phyloP scores from a whole-genome alignment of 2,113 vertebrate genomes.

The Brachypteracias leptosomus region DNA sequence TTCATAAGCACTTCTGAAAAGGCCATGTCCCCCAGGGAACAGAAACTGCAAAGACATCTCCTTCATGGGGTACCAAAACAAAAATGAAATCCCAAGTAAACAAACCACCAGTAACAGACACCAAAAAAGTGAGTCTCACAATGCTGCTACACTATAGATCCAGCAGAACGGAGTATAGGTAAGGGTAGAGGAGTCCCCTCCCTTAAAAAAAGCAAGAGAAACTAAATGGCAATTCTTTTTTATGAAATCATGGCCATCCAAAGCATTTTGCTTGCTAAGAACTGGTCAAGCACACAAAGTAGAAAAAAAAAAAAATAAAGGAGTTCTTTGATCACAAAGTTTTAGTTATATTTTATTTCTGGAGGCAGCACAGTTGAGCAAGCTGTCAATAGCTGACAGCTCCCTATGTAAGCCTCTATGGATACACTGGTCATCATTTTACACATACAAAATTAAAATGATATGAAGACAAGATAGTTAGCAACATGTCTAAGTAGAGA shows the following conservation, averaged over 20 bases:
- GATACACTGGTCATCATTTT: background rate
- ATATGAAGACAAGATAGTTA: background rate
- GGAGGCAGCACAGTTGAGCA: background rate
- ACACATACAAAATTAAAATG: background rate
- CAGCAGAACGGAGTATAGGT: background rate
- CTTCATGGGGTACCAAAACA: background rate
- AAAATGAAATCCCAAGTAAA: background rate
- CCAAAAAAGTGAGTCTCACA: background rate
- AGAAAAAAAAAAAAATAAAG: background rate
- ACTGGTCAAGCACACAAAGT: background rate
- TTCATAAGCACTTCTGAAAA: background rate
- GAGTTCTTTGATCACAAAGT: background rate
- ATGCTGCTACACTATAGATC: background rate
- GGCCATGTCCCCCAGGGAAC: background rate
- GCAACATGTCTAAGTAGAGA: background rate
- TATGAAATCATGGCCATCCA: background rate
- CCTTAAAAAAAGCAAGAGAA: background rate
- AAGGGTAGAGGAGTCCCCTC: background rate
- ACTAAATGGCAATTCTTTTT: background rate
- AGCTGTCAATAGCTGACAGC: background rate
- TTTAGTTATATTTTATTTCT: background rate
- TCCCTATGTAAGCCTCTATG: background rate
- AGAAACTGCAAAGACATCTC: background rate
- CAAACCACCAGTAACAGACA: background rate
- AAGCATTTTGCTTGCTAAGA: background rate